phyloP scores from a whole-genome alignment of 2,888 invertebrate genomes.

The Stomorhina lunata region DNA sequence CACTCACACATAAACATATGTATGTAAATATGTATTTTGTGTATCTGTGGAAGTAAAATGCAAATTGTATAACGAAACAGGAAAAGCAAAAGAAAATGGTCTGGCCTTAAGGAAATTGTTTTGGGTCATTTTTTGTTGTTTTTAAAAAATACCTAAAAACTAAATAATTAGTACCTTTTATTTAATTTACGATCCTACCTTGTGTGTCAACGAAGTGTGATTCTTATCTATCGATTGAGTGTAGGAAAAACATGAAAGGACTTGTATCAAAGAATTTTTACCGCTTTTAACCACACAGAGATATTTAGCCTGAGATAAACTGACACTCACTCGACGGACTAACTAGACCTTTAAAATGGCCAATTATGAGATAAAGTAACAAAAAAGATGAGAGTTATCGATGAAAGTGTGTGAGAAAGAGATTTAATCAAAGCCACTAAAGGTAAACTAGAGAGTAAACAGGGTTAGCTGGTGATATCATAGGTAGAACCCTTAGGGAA shows the following conservation, averaged over 20 bases:
- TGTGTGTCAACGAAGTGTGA: slow-evolving; percentile 61
- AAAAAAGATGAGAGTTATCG: no score
- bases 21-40: background rate
- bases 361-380: slow-evolving; percentile 54
- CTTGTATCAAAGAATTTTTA: slow-evolving; percentile 48
- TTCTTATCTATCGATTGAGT: slow-evolving; percentile 47
- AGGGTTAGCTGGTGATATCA: no score
- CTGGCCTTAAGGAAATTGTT: background rate
- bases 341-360: slow-evolving; percentile 28
- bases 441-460: slow-evolving; percentile 22
- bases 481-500: no score
- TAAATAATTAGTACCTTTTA: background rate
- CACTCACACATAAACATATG: background rate
- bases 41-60: background rate
- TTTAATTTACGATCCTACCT: slow-evolving; percentile 31
- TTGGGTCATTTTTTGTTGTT: background rate
- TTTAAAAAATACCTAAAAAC: background rate
- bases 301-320: slow-evolving; percentile 47
- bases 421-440: slow-evolving; percentile 29
- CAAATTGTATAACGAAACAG: slow-evolving; percentile 20
- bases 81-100: slow-evolving; percentile 2
- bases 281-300: slow-evolving; percentile 49
- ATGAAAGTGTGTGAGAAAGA: background rate
- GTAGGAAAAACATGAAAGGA: slow-evolving; percentile 40
- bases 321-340: slow-evolving; percentile 12